A percentile compares a stretch with the other conserved stretches of the same genome.
Conservation (phyloP, 2,797 vertebrate genomes). For the Helarctos malayanus region DNA sequence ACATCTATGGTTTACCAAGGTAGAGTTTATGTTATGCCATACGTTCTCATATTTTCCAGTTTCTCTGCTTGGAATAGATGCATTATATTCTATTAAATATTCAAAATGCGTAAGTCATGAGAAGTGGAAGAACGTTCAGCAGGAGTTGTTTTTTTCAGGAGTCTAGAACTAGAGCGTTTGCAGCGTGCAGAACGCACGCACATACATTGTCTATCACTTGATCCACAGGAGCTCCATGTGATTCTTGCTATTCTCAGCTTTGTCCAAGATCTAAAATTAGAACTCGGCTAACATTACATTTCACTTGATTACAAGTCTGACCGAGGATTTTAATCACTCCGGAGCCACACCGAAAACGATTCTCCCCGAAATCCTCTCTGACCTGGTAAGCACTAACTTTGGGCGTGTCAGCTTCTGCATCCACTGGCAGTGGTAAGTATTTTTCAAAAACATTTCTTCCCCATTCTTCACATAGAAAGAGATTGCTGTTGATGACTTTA, state of each 20-base stretch:
- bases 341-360: slow-evolving; percentile 56
- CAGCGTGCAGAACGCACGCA: not conserved
- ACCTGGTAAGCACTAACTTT: slow-evolving; percentile 53
- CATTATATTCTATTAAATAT: slow-evolving; percentile 5
- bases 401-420: slow-evolving; percentile 48
- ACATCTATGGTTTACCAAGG: not conserved
- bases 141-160: not conserved
- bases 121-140: slow-evolving; percentile 12
- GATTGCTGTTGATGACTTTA: not conserved
- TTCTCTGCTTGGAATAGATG: not conserved
- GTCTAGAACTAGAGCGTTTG: not conserved
- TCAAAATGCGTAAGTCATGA: not conserved
- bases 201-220: slow-evolving; percentile 50
- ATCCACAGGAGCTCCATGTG: slow-evolving; percentile 83
- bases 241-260: slow-evolving; percentile 88
- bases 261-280: slow-evolving; percentile 89
- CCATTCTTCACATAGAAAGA: not conserved
- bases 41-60: not conserved
- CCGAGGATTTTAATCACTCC: slow-evolving; percentile 77
- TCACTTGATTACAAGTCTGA: slow-evolving; percentile 60
- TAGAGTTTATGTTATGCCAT: not conserved
- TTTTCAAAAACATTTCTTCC: not conserved
- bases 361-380: slow-evolving; percentile 1
- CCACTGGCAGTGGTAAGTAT: slow-evolving; percentile 81
- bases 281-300: slow-evolving; percentile 80